A percentile compares a stretch with the other conserved stretches of the same genome.
These are phyloP conservation scores for Pontoporia blainvillei DNA, from an alignment of 2,113 vertebrate species.

Conservation along the genomic window DNA sequence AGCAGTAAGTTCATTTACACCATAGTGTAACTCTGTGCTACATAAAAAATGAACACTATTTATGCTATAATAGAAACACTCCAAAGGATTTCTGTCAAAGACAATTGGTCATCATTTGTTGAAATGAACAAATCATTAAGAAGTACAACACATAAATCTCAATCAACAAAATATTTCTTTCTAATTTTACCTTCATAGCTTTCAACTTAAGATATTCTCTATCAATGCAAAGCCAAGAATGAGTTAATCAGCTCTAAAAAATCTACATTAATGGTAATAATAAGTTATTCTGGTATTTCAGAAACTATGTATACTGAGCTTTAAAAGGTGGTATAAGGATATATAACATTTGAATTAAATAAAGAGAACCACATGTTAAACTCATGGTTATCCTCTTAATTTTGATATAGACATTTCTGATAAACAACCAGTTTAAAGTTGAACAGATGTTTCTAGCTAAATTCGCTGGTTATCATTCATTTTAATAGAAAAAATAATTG, in stretches of 20 bases:
- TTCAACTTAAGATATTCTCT: neutral
- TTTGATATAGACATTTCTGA: neutral
- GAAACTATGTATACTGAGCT: neutral
- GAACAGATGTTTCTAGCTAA: neutral
- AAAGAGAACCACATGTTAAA: neutral
- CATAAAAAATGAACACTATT: conserved; percentile 64
- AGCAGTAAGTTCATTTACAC: conserved; percentile 66
- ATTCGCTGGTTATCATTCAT: neutral
- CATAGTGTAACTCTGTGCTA: conserved; percentile 43
- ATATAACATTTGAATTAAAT: neutral
- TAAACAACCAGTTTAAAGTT: neutral
- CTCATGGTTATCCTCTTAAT: neutral
- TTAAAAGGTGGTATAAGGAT: neutral
- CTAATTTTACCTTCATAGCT: neutral
- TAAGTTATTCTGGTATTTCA: neutral
- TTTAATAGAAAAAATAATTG: neutral
- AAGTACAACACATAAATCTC: conserved; percentile 35
- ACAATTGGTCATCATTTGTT: conserved; percentile 59
- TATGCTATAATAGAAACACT: conserved; percentile 43
- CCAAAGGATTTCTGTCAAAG: conserved; percentile 61
- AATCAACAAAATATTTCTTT: neutral
- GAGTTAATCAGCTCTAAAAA: neutral
- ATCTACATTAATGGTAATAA: neutral
- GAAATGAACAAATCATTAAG: conserved; percentile 40
- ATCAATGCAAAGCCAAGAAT: neutral